Base-by-base conservation (phyloP, 1,140 invertebrate genomes). In the Chelonus insularis region DNA sequence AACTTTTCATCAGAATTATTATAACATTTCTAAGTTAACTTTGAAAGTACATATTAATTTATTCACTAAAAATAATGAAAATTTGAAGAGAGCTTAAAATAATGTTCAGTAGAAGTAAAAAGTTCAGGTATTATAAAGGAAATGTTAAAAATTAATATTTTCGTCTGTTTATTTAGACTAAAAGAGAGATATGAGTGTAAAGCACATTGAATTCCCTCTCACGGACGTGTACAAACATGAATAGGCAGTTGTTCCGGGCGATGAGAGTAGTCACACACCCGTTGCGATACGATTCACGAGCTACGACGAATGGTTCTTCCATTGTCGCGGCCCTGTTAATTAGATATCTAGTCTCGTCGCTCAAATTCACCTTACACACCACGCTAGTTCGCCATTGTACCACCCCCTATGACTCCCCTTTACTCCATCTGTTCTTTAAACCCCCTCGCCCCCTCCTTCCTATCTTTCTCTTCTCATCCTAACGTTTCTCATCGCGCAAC, bases 311-410 rank as follows among this genome's bases (percentile, higher is more conserved):
- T 75, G 69, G 72, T 71, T 78, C 73, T 72, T 65, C 72, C 71
- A 80, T 79, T 78, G 77, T 79, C 71, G 67, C 60, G 68, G 71
- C 64, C 67, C 73, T 79, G 77, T 80, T 79, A 79, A 79, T 80
- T 79, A 79, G 77, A 74, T 79, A 79, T 80, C 75, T 77, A 78
- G 75, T 75, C 71, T 71, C 72, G 68, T 71, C 61, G 69, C 58
- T 69, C 68, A 70, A 72, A 73, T 74, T 74, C 70, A 74, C 72
- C 72, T 73, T 73, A 73, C 65, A 67, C 68, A 56, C 55, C 37
- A 48, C 21, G 21, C 41, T 56, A 63, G 54, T 48, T 60, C 52
- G 36, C 37, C 58, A 60, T 60, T 60, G 58, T 60, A 9, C 32
- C 29, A 36, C 36, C 21, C 32, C 47, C 32, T 4, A 8, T 9